Evolutionary conservation across 2,797 vertebrate species (phyloP).

Genomic region (Protosalanx chinensis): DNA sequence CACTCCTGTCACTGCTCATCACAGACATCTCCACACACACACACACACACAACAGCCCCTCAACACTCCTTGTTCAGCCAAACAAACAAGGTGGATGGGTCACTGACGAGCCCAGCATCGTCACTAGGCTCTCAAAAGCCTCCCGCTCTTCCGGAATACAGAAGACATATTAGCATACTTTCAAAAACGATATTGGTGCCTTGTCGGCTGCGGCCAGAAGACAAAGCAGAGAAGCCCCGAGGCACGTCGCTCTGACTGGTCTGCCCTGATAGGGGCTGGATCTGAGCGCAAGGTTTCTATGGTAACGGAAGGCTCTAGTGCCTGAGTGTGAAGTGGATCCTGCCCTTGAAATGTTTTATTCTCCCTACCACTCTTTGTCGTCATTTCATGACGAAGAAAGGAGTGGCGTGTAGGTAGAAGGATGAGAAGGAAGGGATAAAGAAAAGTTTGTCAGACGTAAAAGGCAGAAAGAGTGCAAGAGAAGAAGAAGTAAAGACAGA

Average conservation of each 20-base stretch:
- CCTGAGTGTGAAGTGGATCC: constrained; percentile 9
- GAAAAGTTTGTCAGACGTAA: neutral
- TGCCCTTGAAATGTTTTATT: constrained; percentile 25
- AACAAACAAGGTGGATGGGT: too few species aligned
- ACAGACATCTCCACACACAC: too few species aligned
- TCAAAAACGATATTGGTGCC: too few species aligned
- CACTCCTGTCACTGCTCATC: too few species aligned
- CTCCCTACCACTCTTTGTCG: constrained; percentile 1
- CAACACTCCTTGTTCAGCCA: too few species aligned
- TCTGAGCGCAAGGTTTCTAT: constrained; percentile 33
- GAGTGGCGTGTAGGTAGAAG: neutral
- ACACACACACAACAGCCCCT: too few species aligned
- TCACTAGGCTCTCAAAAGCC: too few species aligned
- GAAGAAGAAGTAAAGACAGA: neutral
- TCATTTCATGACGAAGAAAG: neutral
- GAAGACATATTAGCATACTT: too few species aligned
- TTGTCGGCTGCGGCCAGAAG: too few species aligned
- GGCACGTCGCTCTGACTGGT: neutral
- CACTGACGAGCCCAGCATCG: too few species aligned
- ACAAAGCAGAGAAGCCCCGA: neutral
- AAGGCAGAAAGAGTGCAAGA: neutral
- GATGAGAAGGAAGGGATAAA: neutral
- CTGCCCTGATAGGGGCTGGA: neutral
- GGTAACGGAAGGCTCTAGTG: constrained; percentile 27
- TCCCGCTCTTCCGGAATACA: too few species aligned